Evolutionary conservation across 2,113 vertebrate genomes (phyloP), one percentile per base, ranked within the genome.

Genomic region (Galemys pyrenaicus): DNA sequence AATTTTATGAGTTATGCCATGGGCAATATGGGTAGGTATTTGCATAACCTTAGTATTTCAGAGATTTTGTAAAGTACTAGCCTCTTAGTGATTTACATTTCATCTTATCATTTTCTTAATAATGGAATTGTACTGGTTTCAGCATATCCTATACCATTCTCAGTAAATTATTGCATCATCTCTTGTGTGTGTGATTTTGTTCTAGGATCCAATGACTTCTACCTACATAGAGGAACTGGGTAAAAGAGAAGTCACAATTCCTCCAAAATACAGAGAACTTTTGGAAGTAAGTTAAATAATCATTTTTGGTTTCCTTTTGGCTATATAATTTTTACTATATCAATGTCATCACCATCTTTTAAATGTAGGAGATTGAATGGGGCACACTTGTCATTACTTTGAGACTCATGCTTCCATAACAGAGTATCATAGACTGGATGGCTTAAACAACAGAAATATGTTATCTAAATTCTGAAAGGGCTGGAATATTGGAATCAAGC

Each of bases 231-330:
- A 98, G 83, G 98, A 98, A 89, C 0, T 98, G 87, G 98, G 98
- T 32, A 98, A 98, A 96, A 93, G 97, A 71, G 98, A 98, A 82
- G 78, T 92, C 41, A 98, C 98, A 80, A 98, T 98, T 35, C 98
- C 98, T 94, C 98, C 98, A 91, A 95, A 98, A 65, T 99, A 98
- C 1, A 97, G 98, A 74, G 96, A 98, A 77, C 82, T 98, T 85
- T 39, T 98, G 93, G 97, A 97, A 93, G 98, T 98, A 92, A 97
- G 98, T 97, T 71, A 93, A 88, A 58, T 94, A n/a, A n/a, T 62
- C 6, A 56, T 62, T 71, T 46, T 91, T 4, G 46, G 58, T 92
- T 95, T 96, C 26, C 22, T 87, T 79, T 85, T 87, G 77, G 9
- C n/a, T 80, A 62, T 71, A 49, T 62, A 51, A 83, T 88, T 75